Percentiles rank a stretch among this genome's conserved stretches.
Evolutionary conservation across 2,888 invertebrate genomes (phyloP).

Genomic region (Melangyna quadrimaculata): DNA sequence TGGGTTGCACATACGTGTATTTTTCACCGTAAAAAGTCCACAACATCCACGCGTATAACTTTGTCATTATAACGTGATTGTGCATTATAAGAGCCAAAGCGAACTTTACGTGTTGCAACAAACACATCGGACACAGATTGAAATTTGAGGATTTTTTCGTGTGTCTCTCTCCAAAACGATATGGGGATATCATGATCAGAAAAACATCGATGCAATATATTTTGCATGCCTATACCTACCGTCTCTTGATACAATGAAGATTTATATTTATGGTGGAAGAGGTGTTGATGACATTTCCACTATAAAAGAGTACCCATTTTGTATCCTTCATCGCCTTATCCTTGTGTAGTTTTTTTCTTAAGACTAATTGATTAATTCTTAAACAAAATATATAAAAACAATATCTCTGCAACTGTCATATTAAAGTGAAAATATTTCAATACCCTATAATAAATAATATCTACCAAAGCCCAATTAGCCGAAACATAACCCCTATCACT

Average conservation of each 20-base stretch:
- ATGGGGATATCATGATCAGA: conserved; percentile 44
- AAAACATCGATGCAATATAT: conserved; percentile 53
- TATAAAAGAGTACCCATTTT: neutral
- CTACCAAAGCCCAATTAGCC: conserved; percentile 64
- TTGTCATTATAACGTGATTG: neutral
- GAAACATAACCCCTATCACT: conserved; percentile 70
- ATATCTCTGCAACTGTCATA: neutral
- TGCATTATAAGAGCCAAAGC: neutral
- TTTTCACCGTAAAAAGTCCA: conserved; percentile 20
- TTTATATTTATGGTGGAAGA: neutral
- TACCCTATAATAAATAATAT: conserved; percentile 12
- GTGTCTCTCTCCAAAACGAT: conserved; percentile 35
- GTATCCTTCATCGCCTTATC: conserved; percentile 13
- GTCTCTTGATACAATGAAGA: neutral
- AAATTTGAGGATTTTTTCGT: conserved; percentile 66
- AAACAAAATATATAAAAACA: conserved; percentile 13
- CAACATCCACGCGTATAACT: neutral
- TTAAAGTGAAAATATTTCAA: neutral
- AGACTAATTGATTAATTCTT: conserved; percentile 28
- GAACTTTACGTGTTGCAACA: conserved; percentile 30
- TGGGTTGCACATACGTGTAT: conserved; percentile 46
- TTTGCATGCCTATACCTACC: neutral
- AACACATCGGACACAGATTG: conserved; percentile 40
- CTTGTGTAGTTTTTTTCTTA: too few species aligned
- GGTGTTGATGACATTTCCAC: conserved; percentile 36